Evolutionary conservation across 2,113 vertebrate genomes (phyloP).

Genomic region (Bubo blakistoni): DNA sequence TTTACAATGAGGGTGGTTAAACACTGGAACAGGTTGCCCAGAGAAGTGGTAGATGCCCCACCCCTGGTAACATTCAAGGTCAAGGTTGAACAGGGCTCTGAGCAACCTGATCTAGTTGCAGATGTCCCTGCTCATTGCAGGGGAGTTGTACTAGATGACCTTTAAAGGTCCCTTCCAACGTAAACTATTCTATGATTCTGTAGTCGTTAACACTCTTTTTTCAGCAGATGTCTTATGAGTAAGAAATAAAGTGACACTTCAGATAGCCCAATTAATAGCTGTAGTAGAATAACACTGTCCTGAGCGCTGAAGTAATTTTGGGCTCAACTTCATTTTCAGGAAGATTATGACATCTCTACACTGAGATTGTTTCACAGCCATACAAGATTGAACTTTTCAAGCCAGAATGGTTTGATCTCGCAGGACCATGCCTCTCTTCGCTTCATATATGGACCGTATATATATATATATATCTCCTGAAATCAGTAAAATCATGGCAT

Average conservation of each 20-base stretch:
- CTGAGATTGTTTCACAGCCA: background rate
- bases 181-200: background rate
- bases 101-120: background rate
- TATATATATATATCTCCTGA: background rate
- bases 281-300: background rate
- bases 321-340: background rate
- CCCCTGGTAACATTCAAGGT: background rate
- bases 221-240: background rate
- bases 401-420: background rate
- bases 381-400: background rate
- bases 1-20: background rate
- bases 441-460: background rate
- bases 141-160: background rate
- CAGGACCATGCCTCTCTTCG: background rate
- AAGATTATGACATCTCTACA: background rate
- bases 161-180: background rate
- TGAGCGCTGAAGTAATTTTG: background rate
- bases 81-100: background rate
- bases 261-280: background rate
- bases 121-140: background rate
- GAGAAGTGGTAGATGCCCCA: too few species aligned
- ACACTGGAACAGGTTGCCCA: background rate
- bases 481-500: background rate
- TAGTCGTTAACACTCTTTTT: background rate
- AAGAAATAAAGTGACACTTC: background rate